Percentiles rank a stretch among this genome's conserved stretches.
Conservation (phyloP, 2,888 invertebrate species). For the Bellardia bayeri region DNA sequence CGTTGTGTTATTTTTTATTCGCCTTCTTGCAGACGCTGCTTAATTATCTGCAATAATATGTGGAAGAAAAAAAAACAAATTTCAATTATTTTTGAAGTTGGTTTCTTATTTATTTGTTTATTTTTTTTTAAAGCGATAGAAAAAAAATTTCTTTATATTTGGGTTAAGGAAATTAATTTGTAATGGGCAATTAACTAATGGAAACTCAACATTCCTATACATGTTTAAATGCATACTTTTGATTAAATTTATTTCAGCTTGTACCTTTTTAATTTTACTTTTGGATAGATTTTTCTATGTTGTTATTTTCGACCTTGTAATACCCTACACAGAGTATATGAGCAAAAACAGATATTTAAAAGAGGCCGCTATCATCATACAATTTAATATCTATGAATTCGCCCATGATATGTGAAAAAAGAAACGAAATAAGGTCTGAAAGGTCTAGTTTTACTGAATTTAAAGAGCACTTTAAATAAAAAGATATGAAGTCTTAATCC, state of each 20-base stretch:
- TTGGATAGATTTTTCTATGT: too few relatives aligned
- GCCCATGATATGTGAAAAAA: too few relatives aligned
- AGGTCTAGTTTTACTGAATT: too few relatives aligned
- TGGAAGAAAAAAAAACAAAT: constrained; percentile 2
- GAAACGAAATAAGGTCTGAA: too few relatives aligned
- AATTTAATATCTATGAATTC: too few relatives aligned
- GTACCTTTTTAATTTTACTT: too few relatives aligned
- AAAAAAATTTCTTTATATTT: constrained; percentile 30
- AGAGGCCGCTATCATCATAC: too few relatives aligned
- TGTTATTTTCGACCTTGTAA: too few relatives aligned
- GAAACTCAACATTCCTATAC: background rate
- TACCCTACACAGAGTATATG: too few relatives aligned
- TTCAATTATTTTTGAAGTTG: constrained; percentile 21
- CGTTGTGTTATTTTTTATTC: background rate
- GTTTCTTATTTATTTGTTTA: background rate
- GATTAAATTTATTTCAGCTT: background rate
- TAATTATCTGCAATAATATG: constrained; percentile 53
- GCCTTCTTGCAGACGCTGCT: constrained; percentile 7
- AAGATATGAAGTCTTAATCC: too few relatives aligned
- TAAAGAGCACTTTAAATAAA: too few relatives aligned
- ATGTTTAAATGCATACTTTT: background rate
- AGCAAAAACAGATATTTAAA: too few relatives aligned
- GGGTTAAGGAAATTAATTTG: background rate
- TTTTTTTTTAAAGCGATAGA: background rate
- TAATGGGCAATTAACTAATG: constrained; percentile 1